Conservation (phyloP, 2,113 vertebrate species). For the Prionailurus bengalensis region DNA sequence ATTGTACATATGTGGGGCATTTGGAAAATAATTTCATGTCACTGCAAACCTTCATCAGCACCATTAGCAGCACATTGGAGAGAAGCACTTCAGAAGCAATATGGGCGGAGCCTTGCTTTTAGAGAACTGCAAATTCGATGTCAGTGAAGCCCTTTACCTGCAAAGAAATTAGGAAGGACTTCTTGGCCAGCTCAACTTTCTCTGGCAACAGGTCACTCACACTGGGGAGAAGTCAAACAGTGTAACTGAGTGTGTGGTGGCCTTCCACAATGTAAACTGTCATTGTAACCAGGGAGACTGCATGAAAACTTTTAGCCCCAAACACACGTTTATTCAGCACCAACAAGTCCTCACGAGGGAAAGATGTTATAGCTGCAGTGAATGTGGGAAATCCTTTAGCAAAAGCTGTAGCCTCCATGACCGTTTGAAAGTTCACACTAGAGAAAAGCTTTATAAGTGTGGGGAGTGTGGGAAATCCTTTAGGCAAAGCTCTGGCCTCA, state of each 20-base stretch:
- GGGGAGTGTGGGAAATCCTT: background rate
- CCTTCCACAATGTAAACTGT: background rate
- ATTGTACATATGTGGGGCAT: background rate
- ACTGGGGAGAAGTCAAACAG: background rate
- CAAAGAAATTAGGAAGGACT: background rate
- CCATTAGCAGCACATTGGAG: background rate
- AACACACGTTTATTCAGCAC: background rate
- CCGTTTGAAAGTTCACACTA: background rate
- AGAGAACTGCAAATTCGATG: background rate
- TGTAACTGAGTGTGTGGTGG: fast-evolving
- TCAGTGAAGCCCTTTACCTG: background rate
- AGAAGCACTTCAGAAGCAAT: background rate
- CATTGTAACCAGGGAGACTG: background rate
- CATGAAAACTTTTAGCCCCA: background rate
- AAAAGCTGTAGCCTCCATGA: background rate
- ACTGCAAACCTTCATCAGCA: background rate
- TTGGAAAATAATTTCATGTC: background rate
- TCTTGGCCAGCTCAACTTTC: background rate
- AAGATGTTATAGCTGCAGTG: background rate
- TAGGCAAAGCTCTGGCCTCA: slow-evolving; percentile 20
- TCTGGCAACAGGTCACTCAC: background rate
- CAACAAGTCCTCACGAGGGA: background rate
- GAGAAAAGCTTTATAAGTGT: background rate
- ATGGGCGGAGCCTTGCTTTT: background rate
- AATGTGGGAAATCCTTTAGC: background rate